phyloP scores from a whole-genome alignment of 2,888 invertebrate species.

The Nomada ruficornis region DNA sequence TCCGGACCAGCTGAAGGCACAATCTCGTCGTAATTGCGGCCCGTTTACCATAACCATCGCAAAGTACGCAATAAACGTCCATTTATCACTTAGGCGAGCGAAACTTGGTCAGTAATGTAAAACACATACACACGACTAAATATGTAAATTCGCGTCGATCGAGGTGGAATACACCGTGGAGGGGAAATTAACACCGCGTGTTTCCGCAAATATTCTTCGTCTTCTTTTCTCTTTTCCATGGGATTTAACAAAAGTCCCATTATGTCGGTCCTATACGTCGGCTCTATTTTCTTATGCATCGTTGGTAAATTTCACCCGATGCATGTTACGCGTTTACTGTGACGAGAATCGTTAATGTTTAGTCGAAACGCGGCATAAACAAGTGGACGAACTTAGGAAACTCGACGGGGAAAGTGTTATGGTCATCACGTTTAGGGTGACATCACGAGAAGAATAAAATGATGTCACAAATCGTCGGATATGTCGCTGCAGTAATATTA shows the following conservation, averaged over 20 bases:
- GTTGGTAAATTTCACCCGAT: not conserved
- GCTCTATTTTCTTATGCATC: not conserved
- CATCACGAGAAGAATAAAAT: slow-evolving; percentile 60
- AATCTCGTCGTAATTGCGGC: slow-evolving; percentile 47
- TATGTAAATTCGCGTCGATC: too few species aligned
- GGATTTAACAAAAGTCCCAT: not conserved
- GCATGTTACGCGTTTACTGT: not conserved
- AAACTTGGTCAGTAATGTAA: slow-evolving; percentile 8
- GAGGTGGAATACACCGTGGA: too few species aligned
- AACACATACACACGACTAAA: not conserved
- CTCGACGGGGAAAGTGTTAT: slow-evolving; percentile 49
- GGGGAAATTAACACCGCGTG: too few species aligned
- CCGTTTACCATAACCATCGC: slow-evolving; percentile 26
- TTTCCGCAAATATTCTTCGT: too few species aligned
- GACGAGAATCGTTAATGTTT: slow-evolving; percentile 12
- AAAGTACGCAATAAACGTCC: slow-evolving; percentile 17
- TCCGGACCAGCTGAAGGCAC: slow-evolving; percentile 3
- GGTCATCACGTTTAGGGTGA: slow-evolving; percentile 56
- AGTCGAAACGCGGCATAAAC: not conserved
- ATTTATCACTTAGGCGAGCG: slow-evolving; percentile 21
- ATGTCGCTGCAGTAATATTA: slow-evolving; percentile 33
- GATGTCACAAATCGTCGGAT: slow-evolving; percentile 41
- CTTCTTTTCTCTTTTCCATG: too few species aligned
- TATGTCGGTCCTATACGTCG: not conserved
- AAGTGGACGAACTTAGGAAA: slow-evolving; percentile 7